Conservation (phyloP, 2,113 vertebrate genomes). For the Pterocles burchelli region DNA sequence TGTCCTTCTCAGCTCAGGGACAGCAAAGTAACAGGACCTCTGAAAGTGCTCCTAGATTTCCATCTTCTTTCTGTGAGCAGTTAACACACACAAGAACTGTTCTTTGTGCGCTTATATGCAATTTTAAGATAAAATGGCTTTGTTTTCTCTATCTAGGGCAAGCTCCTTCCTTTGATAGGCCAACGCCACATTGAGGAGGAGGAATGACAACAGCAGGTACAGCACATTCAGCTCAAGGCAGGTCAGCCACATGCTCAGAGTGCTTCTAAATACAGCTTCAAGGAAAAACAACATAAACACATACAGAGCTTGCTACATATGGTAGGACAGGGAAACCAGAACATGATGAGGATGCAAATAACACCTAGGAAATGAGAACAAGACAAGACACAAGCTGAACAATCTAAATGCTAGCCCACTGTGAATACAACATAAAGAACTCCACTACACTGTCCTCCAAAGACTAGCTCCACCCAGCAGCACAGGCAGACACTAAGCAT, state of each 20-base stretch:
- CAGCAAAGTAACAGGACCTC: neutral
- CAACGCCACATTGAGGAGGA: neutral
- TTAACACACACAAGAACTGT: neutral
- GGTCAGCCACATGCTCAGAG: neutral
- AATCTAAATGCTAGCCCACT: neutral
- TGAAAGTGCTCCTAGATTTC: neutral
- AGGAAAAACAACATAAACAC: neutral
- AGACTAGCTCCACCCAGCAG: neutral
- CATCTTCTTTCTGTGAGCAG: neutral
- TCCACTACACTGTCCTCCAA: neutral
- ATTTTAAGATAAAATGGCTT: slow-evolving; percentile 7
- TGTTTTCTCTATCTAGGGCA: neutral
- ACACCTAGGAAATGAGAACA: neutral
- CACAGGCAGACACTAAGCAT: neutral
- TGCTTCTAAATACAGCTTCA: slow-evolving; percentile 43
- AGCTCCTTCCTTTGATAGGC: slow-evolving; percentile 9
- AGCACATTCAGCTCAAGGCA: slow-evolving; percentile 34
- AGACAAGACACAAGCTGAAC: neutral
- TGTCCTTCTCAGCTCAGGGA: neutral
- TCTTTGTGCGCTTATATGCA: neutral
- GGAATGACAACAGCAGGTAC: slow-evolving; percentile 48
- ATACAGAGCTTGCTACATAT: neutral
- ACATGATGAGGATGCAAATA: neutral
- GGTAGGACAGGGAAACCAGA: neutral
- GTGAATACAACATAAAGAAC: neutral